phyloP scores from a whole-genome alignment of 2,888 invertebrate genomes.

The Andrena trimmerana region DNA sequence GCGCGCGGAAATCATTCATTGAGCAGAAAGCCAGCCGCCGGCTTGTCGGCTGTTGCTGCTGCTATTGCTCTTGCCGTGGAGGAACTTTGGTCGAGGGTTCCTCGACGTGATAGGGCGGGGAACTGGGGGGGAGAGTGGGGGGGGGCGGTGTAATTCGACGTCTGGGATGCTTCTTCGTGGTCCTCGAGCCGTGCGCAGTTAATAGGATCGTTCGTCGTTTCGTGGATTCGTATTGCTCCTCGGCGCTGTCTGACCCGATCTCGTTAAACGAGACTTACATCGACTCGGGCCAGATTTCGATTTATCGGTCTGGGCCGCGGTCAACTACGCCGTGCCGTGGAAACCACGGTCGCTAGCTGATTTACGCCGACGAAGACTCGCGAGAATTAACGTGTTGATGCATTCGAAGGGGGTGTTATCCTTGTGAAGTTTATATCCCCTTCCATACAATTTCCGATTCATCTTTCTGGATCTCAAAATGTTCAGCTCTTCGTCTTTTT shows the following conservation, averaged over 20 bases:
- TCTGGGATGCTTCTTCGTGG: slow-evolving; percentile 60
- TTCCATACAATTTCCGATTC: too few relatives aligned
- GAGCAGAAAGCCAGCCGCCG: slow-evolving; percentile 75
- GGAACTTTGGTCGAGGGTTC: slow-evolving; percentile 50
- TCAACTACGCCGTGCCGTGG: neutral
- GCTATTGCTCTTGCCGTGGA: slow-evolving; percentile 34
- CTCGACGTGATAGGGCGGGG: neutral
- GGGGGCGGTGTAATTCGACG: slow-evolving; percentile 56
- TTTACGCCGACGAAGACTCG: neutral
- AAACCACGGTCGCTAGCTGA: neutral
- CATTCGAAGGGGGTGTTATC: too few relatives aligned
- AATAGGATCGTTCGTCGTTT: slow-evolving; percentile 43
- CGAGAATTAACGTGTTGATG: neutral
- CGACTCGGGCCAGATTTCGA: slow-evolving; percentile 4
- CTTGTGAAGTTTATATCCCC: too few relatives aligned
- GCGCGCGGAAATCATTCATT: slow-evolving; percentile 85
- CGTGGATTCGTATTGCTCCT: slow-evolving; percentile 23
- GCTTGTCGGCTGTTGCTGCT: slow-evolving; percentile 50
- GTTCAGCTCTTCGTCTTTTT: too few relatives aligned
- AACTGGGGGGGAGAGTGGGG: neutral
- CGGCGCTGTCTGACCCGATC: slow-evolving; percentile 1
- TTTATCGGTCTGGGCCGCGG: slow-evolving; percentile 3
- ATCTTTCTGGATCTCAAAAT: too few relatives aligned
- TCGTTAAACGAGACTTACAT: slow-evolving; percentile 11
- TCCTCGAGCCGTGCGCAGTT: slow-evolving; percentile 25